These are phyloP conservation scores for Oxystoma pomonae DNA, from an alignment of 2,888 invertebrate species.

Conservation along the genomic window DNA sequence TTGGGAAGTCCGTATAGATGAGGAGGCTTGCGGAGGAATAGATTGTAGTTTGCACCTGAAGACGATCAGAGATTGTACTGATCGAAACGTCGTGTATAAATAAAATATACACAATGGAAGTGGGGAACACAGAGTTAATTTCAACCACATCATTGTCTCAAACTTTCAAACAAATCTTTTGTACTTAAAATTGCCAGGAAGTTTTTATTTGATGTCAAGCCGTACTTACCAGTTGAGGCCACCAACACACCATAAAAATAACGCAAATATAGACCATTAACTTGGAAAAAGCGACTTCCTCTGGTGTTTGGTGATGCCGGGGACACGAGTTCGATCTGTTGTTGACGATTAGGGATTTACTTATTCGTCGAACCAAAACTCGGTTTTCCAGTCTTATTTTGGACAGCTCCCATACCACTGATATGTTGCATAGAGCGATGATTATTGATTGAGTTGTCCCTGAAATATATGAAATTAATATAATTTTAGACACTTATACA, in stretches of 20 bases:
- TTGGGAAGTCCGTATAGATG: no score
- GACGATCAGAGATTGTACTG: no score
- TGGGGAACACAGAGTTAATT: no score
- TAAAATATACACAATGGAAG: no score
- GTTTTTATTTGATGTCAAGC: no score
- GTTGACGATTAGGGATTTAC: conserved; percentile 42
- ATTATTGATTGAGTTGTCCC: conserved; percentile 68
- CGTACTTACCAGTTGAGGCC: conserved; percentile 75
- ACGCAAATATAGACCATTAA: conserved; percentile 81
- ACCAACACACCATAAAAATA: conserved; percentile 80
- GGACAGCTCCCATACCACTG: conserved; percentile 72
- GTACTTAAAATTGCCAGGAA: not conserved
- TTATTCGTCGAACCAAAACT: conserved; percentile 46
- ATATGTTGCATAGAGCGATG: conserved; percentile 79
- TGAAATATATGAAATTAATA: no score
- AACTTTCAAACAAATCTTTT: not conserved
- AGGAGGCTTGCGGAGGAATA: no score
- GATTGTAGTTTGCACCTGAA: no score
- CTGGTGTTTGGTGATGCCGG: conserved; percentile 60
- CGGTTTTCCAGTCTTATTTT: conserved; percentile 50
- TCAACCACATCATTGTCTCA: no score
- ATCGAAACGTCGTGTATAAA: no score
- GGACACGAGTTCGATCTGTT: conserved; percentile 29
- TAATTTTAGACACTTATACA: no score
- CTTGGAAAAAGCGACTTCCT: conserved; percentile 80